phyloP scores from a whole-genome alignment of 92 coral and sea anemone species.

The Ricordea florida region DNA sequence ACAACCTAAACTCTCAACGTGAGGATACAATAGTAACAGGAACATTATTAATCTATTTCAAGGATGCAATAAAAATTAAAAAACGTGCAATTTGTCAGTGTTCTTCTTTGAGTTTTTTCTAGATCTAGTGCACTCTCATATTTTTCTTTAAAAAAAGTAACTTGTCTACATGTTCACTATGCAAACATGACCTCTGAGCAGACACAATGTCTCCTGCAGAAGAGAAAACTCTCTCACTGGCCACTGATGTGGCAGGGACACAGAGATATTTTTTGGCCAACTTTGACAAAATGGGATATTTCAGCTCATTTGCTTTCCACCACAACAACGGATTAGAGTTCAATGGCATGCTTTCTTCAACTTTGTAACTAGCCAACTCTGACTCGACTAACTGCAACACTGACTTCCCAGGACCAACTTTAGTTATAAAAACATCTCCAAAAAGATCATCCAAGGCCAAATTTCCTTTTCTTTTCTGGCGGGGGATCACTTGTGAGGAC shows the following conservation, averaged over 20 bases:
- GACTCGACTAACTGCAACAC: background rate
- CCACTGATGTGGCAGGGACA: conserved; percentile 34
- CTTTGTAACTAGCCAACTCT: conserved; percentile 3
- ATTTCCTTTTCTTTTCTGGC: background rate
- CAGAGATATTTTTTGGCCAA: conserved; percentile 40
- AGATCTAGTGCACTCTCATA: conserved; percentile 2
- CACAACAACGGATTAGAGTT: conserved; percentile 26
- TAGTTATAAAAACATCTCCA: conserved; percentile 23
- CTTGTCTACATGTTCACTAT: conserved; percentile 34
- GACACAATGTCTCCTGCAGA: conserved; percentile 22
- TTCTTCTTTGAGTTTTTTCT: too few relatives aligned
- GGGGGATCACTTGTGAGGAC: conserved; percentile 19
- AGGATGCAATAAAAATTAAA: background rate
- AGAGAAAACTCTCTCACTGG: conserved; percentile 36
- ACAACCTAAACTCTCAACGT: too few relatives aligned
- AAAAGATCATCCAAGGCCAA: conserved; percentile 2
- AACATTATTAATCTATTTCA: background rate
- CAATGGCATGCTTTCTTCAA: conserved; percentile 20
- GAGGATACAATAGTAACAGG: background rate
- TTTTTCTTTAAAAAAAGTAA: conserved; percentile 25
- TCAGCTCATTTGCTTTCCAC: conserved; percentile 27
- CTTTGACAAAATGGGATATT: conserved; percentile 17
- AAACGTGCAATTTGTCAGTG: background rate
- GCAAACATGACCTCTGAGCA: conserved; percentile 16
- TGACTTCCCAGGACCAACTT: conserved; percentile 9